phyloP scores from a whole-genome alignment of 2,113 vertebrate genomes.

The Leptocoma aspasia region DNA sequence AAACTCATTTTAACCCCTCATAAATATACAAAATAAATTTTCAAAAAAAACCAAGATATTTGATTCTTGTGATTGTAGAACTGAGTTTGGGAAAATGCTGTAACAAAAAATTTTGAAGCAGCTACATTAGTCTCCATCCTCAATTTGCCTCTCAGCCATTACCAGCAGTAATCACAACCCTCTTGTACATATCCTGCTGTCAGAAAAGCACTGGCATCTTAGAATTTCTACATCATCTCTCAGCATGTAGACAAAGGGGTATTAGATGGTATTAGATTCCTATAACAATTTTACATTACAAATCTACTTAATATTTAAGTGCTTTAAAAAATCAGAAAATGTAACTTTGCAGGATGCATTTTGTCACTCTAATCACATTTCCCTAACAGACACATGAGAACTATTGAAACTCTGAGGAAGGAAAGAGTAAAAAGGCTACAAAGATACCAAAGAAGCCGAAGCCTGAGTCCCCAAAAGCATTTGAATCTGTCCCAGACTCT shows the following conservation, averaged over 20 bases:
- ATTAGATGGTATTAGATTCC: neutral
- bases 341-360: neutral
- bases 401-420: conserved; percentile 79
- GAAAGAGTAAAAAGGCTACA: conserved; percentile 80
- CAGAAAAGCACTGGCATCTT: neutral
- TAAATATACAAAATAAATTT: neutral
- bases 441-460: conserved; percentile 76
- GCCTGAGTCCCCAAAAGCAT: conserved; percentile 85
- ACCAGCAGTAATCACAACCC: neutral
- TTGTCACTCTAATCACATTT: neutral
- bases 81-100: neutral
- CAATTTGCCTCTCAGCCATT: neutral
- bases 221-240: neutral
- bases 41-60: neutral
- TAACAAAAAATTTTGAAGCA: neutral
- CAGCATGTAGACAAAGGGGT: neutral
- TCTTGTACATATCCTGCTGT: neutral
- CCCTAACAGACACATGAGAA: conserved; percentile 77
- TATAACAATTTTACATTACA: neutral
- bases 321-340: neutral
- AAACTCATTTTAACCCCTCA: neutral
- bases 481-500: conserved; percentile 31
- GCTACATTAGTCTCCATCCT: neutral
- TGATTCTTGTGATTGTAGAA: neutral
- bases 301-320: neutral